A percentile compares a stretch with the other conserved stretches of the same genome.
phyloP scores from a whole-genome alignment of 2,797 vertebrate species.

The Tenualosa ilisha region DNA sequence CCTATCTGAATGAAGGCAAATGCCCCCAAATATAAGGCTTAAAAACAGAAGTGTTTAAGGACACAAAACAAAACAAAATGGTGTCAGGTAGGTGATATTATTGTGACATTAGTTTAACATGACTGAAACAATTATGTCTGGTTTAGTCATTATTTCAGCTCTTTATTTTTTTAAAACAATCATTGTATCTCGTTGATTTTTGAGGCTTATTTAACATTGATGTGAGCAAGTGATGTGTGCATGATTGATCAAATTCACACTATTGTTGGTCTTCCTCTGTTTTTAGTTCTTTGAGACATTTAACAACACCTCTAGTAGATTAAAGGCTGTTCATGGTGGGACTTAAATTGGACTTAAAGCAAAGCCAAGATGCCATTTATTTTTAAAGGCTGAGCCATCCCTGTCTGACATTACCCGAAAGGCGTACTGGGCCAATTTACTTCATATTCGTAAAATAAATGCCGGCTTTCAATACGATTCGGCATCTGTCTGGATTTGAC shows the following conservation, averaged over 20 bases:
- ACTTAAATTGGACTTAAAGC: slow-evolving; percentile 11
- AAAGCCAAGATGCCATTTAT: background rate
- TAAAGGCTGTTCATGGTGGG: background rate
- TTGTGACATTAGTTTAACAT: background rate
- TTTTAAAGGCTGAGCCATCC: background rate
- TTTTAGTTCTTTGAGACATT: background rate
- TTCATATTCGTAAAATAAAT: background rate
- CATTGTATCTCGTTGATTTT: background rate
- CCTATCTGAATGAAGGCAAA: no score
- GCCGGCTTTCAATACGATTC: background rate
- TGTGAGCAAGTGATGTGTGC: background rate
- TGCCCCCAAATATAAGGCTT: no score
- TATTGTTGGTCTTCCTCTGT: background rate
- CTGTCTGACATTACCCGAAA: background rate
- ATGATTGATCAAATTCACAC: background rate
- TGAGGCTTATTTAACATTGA: background rate
- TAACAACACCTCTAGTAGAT: background rate
- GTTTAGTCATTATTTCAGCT: background rate
- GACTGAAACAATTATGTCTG: background rate
- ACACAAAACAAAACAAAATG: background rate
- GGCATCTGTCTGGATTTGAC: background rate
- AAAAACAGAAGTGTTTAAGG: no score
- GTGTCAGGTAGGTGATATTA: background rate
- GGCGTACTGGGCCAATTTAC: background rate
- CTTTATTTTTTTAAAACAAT: background rate